A percentile compares a stretch with the other conserved stretches of the same genome.
phyloP scores from a whole-genome alignment of 2,888 invertebrate species.

The Pyrocoelia pectoralis region DNA sequence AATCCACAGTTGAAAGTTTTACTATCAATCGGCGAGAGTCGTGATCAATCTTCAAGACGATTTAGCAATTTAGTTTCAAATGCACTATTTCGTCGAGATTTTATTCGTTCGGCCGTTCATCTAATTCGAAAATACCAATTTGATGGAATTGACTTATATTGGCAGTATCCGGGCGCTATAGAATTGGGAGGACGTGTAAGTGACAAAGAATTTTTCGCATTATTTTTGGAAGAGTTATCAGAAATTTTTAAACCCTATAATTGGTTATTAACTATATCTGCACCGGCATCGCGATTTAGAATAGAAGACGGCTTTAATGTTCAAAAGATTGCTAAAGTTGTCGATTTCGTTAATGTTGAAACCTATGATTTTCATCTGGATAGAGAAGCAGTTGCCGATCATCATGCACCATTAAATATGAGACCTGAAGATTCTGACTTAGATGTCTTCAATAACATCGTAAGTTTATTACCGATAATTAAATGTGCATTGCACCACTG shows the following conservation, averaged over 20 bases:
- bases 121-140: conserved; percentile 75
- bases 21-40: conserved; percentile 76
- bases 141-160: conserved; percentile 84
- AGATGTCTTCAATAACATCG: conserved; percentile 64
- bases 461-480: conserved; percentile 46
- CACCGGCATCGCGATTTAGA: conserved; percentile 68
- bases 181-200: conserved; percentile 58
- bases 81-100: conserved; percentile 63
- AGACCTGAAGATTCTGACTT: conserved; percentile 62
- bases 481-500: conserved; percentile 3
- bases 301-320: conserved; percentile 74
- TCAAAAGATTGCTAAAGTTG: conserved; percentile 65
- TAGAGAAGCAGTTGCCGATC: conserved; percentile 58
- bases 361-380: conserved; percentile 69
- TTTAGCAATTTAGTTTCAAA: conserved; percentile 71
- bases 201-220: conserved; percentile 59
- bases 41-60: conserved; percentile 67
- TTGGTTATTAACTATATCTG: conserved; percentile 66
- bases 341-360: conserved; percentile 74
- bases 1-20: conserved; percentile 74
- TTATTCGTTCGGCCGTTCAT: conserved; percentile 69
- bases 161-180: conserved; percentile 73
- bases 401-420: conserved; percentile 62
- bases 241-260: conserved; percentile 66
- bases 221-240: conserved; percentile 66